Evolutionary conservation across 2,797 vertebrate species (phyloP), one percentile per base, ranked within the genome.

Genomic region (Tangara arthus): DNA sequence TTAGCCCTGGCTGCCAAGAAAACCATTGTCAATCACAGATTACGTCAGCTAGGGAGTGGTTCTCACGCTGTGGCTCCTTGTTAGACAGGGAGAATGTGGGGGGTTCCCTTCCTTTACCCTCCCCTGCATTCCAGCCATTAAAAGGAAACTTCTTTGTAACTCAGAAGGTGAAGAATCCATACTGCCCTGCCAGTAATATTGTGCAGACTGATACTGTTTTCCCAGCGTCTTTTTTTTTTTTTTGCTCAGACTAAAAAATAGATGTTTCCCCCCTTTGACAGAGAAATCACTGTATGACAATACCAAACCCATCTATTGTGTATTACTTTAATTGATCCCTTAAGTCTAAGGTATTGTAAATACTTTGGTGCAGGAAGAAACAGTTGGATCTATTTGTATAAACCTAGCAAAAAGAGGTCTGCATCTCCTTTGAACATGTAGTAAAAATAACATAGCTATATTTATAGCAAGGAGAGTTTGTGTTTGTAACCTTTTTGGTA

Each of bases 11-110:
- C 87, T 94, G 92, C 75, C 77, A 78, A 82, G 75, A 79, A 93
- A 89, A 82, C 75, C 79, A 71, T 41, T 97, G 90, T 85, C 89
- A 94, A 21, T 93, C 90, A 87, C 53, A 89, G 81, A 80, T 90
- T 70, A 47, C 35, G 77, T 60, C 75, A 82, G 34, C 75, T 30
- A 19, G 71, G 92, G 90, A 94, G 92, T 82, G 81, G 52, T 94
- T 95, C 95, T 95, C 81, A 93, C 12, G 17, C 81, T 90, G 86
- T 30, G 60, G 64, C 86, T 94, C 34, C 94, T 90, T 89, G 64
- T 90, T 60, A 96, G 82, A 60, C 89, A 80, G 71, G 93, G 75
- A 75, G 34, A 85, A 87, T 80, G 93, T 37, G 64, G 53, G 71
- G 71, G 82, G 14, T 86, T 93, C 84, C 75, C 59, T 93, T 93